Base-by-base conservation (phyloP, 1,140 invertebrate species). In the Papilio xuthus region DNA sequence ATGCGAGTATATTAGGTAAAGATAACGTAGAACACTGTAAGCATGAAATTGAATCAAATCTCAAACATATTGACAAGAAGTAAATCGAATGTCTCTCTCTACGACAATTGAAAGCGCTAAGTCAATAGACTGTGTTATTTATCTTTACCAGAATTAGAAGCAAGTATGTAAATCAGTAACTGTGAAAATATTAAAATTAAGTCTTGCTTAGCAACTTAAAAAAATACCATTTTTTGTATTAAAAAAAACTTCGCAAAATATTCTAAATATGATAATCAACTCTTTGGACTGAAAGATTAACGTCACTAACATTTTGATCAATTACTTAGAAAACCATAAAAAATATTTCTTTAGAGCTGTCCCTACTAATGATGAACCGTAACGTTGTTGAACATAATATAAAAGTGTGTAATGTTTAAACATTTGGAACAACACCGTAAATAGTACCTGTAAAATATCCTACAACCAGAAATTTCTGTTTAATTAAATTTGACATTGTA, bases 401-500 rank as follows among this genome's bases (percentile, higher is more conserved):
- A 7, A 23, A 23, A 56, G 53, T 20, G 2, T 60, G 50, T 53
- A n/a, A 53, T n/a, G 23, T 20, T 26, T 26, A 60, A 3, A 53
- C 18, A 60, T 26, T 60, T 12, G n/a, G 6, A 23, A 60, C 26
- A 60, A 60, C 20, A 26, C 26, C 20, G 1, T 23, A 20, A 53
- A n/a, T 53, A 1, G 56, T 60, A 60, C 20, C 56, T 60, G 56
- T 60, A 60, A 60, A 60, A 26, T 60, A 60, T 60, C 23, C 10
- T 26, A 23, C 20, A 56, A 23, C 20, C 60, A 67, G 26, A 67
- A 15, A 32, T 67, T 32, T 67, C 60, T 67, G 60, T 67, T 67
- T 28, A 67, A 67, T 67, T 67, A 67, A 67, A 67, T 67, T 67
- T 67, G 60, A 67, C 26, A 67, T 67, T 67, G 60, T 67, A 67